These are phyloP conservation scores for Clarias batrachus DNA, from an alignment of 2,113 vertebrate species.

Conservation along the genomic window DNA sequence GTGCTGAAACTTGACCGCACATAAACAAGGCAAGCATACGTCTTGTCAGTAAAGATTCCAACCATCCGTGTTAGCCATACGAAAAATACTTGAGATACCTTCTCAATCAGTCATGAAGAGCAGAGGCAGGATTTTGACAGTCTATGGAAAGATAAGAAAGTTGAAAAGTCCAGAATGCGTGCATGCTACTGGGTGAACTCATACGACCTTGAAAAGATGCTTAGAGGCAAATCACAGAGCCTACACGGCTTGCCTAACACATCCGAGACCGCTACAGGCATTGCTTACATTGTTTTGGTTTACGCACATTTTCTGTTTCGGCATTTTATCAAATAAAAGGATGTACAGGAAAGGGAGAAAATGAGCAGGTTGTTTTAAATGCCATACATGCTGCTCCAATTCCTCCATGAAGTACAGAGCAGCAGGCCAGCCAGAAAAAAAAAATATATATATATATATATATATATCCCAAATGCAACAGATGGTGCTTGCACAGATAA, in stretches of 20 bases:
- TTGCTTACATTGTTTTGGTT: not conserved
- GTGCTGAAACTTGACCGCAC: not conserved
- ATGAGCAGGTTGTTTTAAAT: conserved; percentile 25
- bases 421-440: conserved; percentile 26
- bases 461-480: conserved; percentile 42
- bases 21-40: not conserved
- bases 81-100: conserved; percentile 33
- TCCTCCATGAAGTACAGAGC: not conserved
- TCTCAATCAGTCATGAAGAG: conserved; percentile 7
- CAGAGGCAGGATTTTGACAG: conserved; percentile 4
- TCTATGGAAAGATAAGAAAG: conserved; percentile 20
- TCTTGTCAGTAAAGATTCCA: not conserved
- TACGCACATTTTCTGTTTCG: conserved; percentile 11
- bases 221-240: not conserved
- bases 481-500: conserved; percentile 35
- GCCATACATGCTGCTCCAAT: conserved; percentile 26
- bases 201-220: conserved; percentile 1
- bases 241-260: not conserved
- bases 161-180: not conserved
- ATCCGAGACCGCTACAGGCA: not conserved
- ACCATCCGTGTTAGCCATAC: not conserved
- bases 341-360: not conserved
- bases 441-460: not conserved
- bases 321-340: conserved; percentile 21
- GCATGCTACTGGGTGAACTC: conserved; percentile 14